Conservation (phyloP, 2,113 vertebrate species). For the Brachyhypopomus occidentalis region DNA sequence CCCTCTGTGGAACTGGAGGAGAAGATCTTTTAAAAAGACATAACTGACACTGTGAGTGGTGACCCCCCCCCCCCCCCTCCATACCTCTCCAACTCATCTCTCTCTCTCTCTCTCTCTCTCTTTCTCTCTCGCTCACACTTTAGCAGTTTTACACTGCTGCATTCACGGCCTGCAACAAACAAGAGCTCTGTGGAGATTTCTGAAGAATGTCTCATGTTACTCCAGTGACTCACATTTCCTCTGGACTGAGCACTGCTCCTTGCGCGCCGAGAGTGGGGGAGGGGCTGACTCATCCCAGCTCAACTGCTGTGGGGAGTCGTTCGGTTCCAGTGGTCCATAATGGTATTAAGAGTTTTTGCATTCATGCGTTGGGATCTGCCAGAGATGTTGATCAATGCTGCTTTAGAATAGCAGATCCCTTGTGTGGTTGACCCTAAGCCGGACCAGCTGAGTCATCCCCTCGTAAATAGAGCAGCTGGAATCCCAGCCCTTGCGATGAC, state of each 20-base stretch:
- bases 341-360: slow-evolving; percentile 61
- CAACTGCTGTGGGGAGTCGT: slow-evolving; percentile 50
- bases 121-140: slow-evolving; percentile 45
- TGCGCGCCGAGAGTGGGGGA: slow-evolving; percentile 66
- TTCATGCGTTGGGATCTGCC: slow-evolving; percentile 44
- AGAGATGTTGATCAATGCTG: slow-evolving; percentile 30
- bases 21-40: slow-evolving; percentile 64
- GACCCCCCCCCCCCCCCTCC: slow-evolving; percentile 51
- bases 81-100: not conserved
- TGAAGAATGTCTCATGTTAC: slow-evolving; percentile 77
- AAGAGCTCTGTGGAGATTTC: slow-evolving; percentile 73
- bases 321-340: slow-evolving; percentile 60
- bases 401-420: slow-evolving; percentile 48
- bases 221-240: slow-evolving; percentile 82
- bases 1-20: slow-evolving; percentile 61
- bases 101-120: slow-evolving; percentile 27
- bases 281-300: slow-evolving; percentile 52
- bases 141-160: slow-evolving; percentile 33
- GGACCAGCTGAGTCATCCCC: slow-evolving; percentile 64
- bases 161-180: slow-evolving; percentile 67
- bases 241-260: slow-evolving; percentile 73
- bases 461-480: slow-evolving; percentile 60
- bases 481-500: slow-evolving; percentile 60
- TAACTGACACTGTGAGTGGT: slow-evolving; percentile 60
- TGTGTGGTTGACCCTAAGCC: slow-evolving; percentile 53